These are phyloP conservation scores for Diloba caeruleocephala DNA, from an alignment of 2,888 invertebrate genomes.

Conservation along the genomic window DNA sequence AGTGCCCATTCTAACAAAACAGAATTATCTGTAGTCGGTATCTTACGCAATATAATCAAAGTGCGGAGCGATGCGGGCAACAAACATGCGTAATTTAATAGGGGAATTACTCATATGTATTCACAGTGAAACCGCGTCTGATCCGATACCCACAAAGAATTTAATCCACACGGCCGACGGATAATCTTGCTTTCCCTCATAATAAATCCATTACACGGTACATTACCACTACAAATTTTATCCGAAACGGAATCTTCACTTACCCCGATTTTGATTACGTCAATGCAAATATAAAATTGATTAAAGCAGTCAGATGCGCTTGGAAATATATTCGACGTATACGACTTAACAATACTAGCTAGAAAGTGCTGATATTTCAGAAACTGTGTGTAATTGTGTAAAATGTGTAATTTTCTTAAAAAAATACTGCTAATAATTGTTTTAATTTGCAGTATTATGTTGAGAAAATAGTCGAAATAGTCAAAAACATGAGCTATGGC, in stretches of 20 bases:
- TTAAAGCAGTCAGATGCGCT: constrained; percentile 1
- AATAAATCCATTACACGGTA: constrained; percentile 15
- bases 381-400: no score
- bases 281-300: constrained; percentile 15
- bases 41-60: constrained; percentile 35
- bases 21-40: constrained; percentile 22
- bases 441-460: no score
- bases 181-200: constrained; percentile 15
- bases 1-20: constrained; percentile 10
- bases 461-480: no score
- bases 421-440: no score
- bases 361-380: no score
- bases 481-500: no score
- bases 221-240: constrained; percentile 8
- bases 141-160: constrained; percentile 33
- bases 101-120: constrained; percentile 30
- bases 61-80: constrained; percentile 14
- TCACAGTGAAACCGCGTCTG: constrained; percentile 32
- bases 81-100: constrained; percentile 32
- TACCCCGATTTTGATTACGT: constrained; percentile 21
- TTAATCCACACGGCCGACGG: constrained; percentile 15
- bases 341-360: no score
- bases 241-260: constrained; percentile 2
- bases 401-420: no score
- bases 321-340: no score